Base-by-base conservation (phyloP, 2,888 invertebrate species). In the Drosophila kuntzei region DNA sequence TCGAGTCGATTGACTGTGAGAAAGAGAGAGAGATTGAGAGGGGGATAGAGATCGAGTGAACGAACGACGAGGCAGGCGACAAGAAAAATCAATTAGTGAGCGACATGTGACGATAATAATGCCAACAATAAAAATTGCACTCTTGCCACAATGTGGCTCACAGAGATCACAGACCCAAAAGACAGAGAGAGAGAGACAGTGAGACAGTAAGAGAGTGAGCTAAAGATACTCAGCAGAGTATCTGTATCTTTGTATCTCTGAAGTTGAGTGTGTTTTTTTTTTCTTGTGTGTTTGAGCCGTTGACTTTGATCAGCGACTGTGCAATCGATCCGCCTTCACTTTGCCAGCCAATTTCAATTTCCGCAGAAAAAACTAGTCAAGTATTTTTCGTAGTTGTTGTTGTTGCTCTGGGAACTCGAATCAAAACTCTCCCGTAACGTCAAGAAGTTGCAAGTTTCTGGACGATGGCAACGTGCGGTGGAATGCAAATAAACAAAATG, bases 81-180 rank as follows among this genome's bases (percentile, higher is more conserved):
- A 92, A 91, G 92, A 91, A 92, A 92, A 92, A 92, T 92, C 92
- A 92, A 92, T 92, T 92, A 92, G 91, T 90, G 91, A 91, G 90
- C 91, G 91, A 91, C 92, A 91, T 92, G 87, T 91, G 92, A 91
- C 90, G 92, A 92, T 91, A 91, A 91, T 91, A 91, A 89, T 90
- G 90, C 89, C 90, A 84, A 84, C 86, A 87, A 87, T 87, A 89
- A 89, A 87, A 87, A 78, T 79, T 80, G 82, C 82, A 71, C 69
- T 49, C 79, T 51, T 53, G 55, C 49, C 55, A 36, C 80, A 71
- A 34, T 60, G 61, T 37, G 67, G 46, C 57, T 16, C 9, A 37
- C 47, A 47, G 29, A 16, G 44, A 57, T 50, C 43, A 18, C 34
- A 53, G 27, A n/a, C 18, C 16, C 16, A 18, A 36, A 11, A 44